phyloP scores from a whole-genome alignment of 2,888 invertebrate genomes.

The Scaptomyza parva region DNA sequence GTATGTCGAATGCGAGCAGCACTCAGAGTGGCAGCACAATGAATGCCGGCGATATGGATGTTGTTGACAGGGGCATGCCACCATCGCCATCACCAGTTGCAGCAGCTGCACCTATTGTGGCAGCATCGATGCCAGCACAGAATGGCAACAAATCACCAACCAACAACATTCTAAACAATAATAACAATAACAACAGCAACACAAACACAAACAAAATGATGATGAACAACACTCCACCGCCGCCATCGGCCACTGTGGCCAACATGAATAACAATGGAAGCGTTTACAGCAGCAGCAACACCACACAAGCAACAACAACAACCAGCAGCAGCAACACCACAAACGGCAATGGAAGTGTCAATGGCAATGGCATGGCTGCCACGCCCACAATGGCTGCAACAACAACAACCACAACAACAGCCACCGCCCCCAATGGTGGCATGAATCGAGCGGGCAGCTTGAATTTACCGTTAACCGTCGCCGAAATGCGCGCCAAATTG shows the following conservation, averaged over 20 bases:
- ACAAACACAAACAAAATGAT: slow-evolving; percentile 36
- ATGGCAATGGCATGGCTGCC: slow-evolving; percentile 39
- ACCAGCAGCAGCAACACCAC: slow-evolving; percentile 27
- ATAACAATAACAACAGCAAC: slow-evolving; percentile 20
- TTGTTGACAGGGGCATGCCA: slow-evolving; percentile 63
- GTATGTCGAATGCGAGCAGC: slow-evolving; percentile 70
- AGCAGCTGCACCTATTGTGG: slow-evolving; percentile 22
- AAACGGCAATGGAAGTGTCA: slow-evolving; percentile 38
- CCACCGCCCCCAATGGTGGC: slow-evolving; percentile 31
- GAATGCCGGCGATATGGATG: slow-evolving; percentile 66
- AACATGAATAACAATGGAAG: slow-evolving; percentile 64
- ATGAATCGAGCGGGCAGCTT: slow-evolving; percentile 85
- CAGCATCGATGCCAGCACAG: slow-evolving; percentile 38
- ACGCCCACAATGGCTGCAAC: slow-evolving; percentile 25
- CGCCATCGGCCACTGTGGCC: slow-evolving; percentile 64
- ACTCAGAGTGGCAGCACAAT: slow-evolving; percentile 63
- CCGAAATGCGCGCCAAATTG: slow-evolving; percentile 94
- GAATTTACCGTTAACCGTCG: slow-evolving; percentile 96
- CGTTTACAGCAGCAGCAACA: slow-evolving; percentile 48
- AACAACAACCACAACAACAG: background rate
- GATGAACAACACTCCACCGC: slow-evolving; percentile 56
- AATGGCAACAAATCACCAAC: slow-evolving; percentile 61
- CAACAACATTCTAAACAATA: slow-evolving; percentile 22
- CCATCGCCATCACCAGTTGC: slow-evolving; percentile 11
- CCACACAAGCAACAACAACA: slow-evolving; percentile 32